phyloP scores from a whole-genome alignment of 1,140 invertebrate genomes.

The Brachionus rotundiformis region DNA sequence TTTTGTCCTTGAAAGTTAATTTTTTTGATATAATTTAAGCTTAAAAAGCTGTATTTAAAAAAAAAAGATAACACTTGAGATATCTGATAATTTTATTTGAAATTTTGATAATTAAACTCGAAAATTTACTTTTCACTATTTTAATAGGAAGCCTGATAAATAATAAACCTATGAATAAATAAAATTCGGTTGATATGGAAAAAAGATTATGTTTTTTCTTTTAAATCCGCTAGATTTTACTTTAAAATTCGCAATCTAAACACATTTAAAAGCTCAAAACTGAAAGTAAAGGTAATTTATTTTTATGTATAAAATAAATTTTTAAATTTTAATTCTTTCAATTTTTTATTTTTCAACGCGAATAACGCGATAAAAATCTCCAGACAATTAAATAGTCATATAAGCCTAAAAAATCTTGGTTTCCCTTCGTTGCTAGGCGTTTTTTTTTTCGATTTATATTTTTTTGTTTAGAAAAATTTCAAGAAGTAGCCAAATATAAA shows the following conservation, averaged over 20 bases:
- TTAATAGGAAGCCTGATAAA: not conserved
- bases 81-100: not conserved
- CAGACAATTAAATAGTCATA: constrained; percentile 35
- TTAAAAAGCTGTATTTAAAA: too few species aligned
- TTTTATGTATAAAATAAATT: not conserved
- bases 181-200: constrained; percentile 12
- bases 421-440: not conserved
- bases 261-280: not conserved
- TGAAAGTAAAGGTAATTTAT: not conserved
- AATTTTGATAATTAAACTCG: not conserved
- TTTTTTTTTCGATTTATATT: not conserved
- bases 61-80: not conserved
- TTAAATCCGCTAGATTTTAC: not conserved
- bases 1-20: too few species aligned
- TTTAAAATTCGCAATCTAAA: not conserved
- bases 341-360: not conserved
- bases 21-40: too few species aligned
- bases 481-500: not conserved
- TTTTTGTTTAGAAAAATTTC: not conserved
- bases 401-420: not conserved
- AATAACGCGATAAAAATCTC: not conserved
- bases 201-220: not conserved
- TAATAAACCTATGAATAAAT: not conserved
- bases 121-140: not conserved
- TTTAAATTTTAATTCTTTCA: too few species aligned